These are phyloP conservation scores for Cheirogaleus major DNA, from an alignment of 2,797 vertebrate species.

Conservation along the genomic window DNA sequence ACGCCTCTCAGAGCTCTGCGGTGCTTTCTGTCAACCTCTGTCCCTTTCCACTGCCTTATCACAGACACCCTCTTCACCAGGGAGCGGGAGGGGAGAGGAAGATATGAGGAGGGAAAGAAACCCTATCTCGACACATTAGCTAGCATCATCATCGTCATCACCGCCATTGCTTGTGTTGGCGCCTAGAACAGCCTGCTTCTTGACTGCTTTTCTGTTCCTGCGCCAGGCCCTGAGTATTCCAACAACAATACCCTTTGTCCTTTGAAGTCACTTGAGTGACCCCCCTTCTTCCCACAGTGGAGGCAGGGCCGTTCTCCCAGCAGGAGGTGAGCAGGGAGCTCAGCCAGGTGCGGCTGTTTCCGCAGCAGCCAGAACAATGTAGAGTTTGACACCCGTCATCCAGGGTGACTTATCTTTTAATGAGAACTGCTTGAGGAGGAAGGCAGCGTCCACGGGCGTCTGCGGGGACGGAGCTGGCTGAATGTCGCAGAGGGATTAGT, in stretches of 20 bases:
- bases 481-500: not conserved
- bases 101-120: not conserved
- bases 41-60: not conserved
- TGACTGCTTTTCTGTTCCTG: not conserved
- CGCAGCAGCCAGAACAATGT: not conserved
- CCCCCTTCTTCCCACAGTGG: not conserved
- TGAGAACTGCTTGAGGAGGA: slow-evolving; percentile 37
- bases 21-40: not conserved
- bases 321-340: not conserved
- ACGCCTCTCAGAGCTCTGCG: not conserved
- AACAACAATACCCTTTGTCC: not conserved
- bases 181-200: not conserved
- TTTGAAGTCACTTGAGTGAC: not conserved
- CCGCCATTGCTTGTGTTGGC: not conserved
- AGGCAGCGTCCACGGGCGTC: not conserved
- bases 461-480: not conserved
- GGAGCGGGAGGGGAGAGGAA: not conserved
- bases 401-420: not conserved
- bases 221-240: not conserved
- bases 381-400: not conserved
- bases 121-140: not conserved
- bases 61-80: not conserved
- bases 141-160: not conserved
- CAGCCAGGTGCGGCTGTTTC: not conserved
- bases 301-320: not conserved